These are phyloP conservation scores for Siniperca undulata DNA, from an alignment of 2,797 vertebrate species.

Conservation along the genomic window DNA sequence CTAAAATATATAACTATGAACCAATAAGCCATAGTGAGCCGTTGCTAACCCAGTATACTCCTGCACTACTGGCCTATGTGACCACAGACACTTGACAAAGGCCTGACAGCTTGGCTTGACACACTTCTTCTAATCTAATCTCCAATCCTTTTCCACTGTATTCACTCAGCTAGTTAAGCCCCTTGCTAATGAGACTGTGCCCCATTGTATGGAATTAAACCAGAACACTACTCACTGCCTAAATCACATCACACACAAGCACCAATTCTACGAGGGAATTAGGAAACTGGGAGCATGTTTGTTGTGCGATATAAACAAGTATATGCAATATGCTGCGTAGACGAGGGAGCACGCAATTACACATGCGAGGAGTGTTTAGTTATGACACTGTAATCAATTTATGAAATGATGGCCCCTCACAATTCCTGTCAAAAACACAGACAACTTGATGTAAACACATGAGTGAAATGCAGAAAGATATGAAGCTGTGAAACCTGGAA, in stretches of 20 bases:
- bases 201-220: conserved; percentile 72
- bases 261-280: conserved; percentile 50
- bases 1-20: neutral
- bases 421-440: conserved; percentile 6
- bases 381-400: conserved; percentile 8
- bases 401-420: conserved; percentile 1
- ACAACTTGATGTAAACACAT: neutral
- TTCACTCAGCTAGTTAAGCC: conserved; percentile 77
- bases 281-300: conserved; percentile 37
- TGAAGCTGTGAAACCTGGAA: neutral
- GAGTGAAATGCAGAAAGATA: neutral
- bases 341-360: conserved; percentile 7
- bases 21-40: conserved; percentile 10
- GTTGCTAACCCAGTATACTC: neutral
- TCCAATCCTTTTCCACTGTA: conserved; percentile 74
- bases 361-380: neutral
- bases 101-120: conserved; percentile 76
- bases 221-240: conserved; percentile 63
- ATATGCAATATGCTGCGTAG: neutral
- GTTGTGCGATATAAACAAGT: conserved; percentile 25
- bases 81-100: conserved; percentile 70
- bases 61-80: conserved; percentile 39
- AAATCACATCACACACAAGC: conserved; percentile 62
- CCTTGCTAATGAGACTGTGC: conserved; percentile 74
- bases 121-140: conserved; percentile 80